phyloP scores from a whole-genome alignment of 2,888 invertebrate species.

The Achlya flavicornis region DNA sequence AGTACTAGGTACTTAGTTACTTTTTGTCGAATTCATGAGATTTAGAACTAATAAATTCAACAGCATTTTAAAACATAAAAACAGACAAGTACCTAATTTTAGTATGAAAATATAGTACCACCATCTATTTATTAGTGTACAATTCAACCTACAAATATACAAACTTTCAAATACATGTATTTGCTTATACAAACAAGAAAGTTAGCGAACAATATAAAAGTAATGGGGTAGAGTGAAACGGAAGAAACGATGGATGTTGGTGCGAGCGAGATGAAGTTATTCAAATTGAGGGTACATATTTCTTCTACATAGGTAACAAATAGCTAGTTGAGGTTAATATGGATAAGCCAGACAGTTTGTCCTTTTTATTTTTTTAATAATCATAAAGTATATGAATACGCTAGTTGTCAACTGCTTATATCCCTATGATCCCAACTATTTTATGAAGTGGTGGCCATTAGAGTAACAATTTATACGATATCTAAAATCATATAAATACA shows the following conservation, averaged over 20 bases:
- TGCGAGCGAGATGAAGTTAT: conserved; percentile 71
- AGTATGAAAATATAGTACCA: conserved; percentile 32
- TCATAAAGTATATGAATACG: neutral
- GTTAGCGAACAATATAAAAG: conserved; percentile 85
- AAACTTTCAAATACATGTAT: conserved; percentile 84
- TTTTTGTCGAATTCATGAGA: neutral
- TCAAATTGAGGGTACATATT: conserved; percentile 84
- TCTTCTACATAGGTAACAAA: conserved; percentile 84
- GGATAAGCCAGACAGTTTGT: conserved; percentile 59
- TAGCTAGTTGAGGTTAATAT: conserved; percentile 77
- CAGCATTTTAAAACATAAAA: conserved; percentile 43
- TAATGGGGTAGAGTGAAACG: conserved; percentile 79
- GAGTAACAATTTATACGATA: too few species aligned
- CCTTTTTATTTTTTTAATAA: neutral
- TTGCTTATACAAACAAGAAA: conserved; percentile 84
- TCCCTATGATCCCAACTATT: too few species aligned
- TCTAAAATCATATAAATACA: too few species aligned
- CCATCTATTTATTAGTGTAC: conserved; percentile 68
- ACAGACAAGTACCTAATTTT: neutral
- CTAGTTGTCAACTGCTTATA: too few species aligned
- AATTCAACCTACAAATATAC: conserved; percentile 81
- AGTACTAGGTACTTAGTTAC: neutral
- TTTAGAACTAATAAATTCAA: conserved; percentile 26
- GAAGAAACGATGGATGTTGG: conserved; percentile 41
- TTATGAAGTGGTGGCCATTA: too few species aligned